phyloP scores from a whole-genome alignment of 2,113 vertebrate species.

The Raja brachyura region DNA sequence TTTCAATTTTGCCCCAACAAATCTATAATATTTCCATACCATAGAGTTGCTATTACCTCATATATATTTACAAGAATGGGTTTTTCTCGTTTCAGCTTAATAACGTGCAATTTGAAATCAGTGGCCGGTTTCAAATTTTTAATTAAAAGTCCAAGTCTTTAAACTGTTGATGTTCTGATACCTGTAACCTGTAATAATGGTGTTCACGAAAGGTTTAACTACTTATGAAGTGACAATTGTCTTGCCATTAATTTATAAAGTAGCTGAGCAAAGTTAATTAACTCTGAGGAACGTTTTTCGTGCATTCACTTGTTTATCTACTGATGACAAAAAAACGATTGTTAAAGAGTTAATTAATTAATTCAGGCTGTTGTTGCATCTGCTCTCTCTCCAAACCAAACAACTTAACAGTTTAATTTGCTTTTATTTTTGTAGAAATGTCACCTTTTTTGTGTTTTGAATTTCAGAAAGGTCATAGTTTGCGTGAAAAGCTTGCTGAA shows the following conservation, averaged over 20 bases:
- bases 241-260: background rate
- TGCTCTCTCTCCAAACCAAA: too few species aligned
- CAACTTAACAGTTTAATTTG: too few species aligned
- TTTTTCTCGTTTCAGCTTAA: background rate
- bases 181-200: background rate
- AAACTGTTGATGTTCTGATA: background rate
- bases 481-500: constrained; percentile 92
- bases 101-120: background rate
- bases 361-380: too few species aligned
- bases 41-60: background rate
- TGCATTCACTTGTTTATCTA: too few species aligned
- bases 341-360: too few species aligned
- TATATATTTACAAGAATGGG: background rate
- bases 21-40: background rate
- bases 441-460: background rate
- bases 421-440: background rate
- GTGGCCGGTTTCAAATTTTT: background rate
- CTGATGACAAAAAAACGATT: too few species aligned
- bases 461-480: constrained; percentile 87
- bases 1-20: background rate
- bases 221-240: background rate
- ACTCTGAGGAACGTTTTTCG: background rate
- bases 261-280: background rate
- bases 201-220: background rate
- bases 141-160: background rate